Evolutionary conservation across 2,113 vertebrate species (phyloP).

Genomic region (Nothoprocta perdicaria): DNA sequence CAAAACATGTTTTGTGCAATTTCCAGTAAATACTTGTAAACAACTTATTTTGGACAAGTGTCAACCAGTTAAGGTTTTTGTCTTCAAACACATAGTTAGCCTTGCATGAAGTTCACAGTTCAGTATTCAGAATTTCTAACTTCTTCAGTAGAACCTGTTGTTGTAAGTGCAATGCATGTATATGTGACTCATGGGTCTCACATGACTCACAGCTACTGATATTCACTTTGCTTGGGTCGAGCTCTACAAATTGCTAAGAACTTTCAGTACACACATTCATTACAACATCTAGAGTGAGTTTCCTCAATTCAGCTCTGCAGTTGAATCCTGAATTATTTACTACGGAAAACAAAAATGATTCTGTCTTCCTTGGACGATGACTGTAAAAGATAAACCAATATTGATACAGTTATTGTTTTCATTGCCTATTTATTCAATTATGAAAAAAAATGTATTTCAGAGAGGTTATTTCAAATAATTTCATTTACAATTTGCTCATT

Average conservation of each 20-base stretch:
- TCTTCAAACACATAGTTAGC: background rate
- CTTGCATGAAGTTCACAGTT: background rate
- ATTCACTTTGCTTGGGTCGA: background rate
- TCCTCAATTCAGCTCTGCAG: background rate
- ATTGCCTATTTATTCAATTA: background rate
- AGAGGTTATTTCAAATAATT: background rate
- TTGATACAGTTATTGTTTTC: background rate
- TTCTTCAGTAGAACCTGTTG: background rate
- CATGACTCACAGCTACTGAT: background rate
- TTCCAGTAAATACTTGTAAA: background rate
- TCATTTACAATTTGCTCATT: background rate
- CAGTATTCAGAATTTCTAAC: background rate
- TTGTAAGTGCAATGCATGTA: background rate
- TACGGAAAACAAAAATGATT: background rate
- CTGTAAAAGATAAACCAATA: background rate
- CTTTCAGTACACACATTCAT: background rate
- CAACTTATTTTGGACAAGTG: background rate
- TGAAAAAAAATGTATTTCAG: background rate
- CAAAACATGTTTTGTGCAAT: background rate
- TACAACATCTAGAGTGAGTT: background rate
- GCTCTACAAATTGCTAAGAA: background rate
- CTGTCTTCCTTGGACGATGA: background rate
- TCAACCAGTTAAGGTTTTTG: background rate
- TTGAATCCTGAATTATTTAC: background rate
- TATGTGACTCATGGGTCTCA: rapidly evolving